Evolutionary conservation across 1,140 invertebrate species (phyloP), one percentile per base, ranked within the genome.

Genomic region (Euglossa dilemma): DNA sequence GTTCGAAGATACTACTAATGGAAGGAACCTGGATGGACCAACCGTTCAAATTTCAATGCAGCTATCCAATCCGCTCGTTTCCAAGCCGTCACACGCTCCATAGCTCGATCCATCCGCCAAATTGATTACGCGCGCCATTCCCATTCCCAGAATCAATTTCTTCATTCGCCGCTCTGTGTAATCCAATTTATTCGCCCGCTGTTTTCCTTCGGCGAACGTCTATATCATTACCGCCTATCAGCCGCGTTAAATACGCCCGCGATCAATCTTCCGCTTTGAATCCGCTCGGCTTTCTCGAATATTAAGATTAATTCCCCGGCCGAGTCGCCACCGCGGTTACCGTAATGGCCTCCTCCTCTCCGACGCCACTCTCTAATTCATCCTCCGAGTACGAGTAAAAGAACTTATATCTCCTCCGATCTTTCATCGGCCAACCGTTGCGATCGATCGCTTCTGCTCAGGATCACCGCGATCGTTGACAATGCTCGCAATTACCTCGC

Each of bases 281-380:
- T 45, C 25, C 20, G 45, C n/a, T 70, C 11, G 25, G 11, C 36
- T 77, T 77, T 45, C 50, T 43, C 61, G 25, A 56, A 67, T 76
- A 76, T 64, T 76, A 64, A 64, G 73, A 76, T 76, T 77, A 77
- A 77, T 56, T 77, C 56, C 36, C 14, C 47, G 11, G 4, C 16
- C 16, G 25, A n/a, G 61, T 36, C 4, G 2, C 12, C 2, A 14
- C n/a, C 28, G 12, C 23, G 14, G 45, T 4, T n/a, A 16, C 47
- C n/a, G 61, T 76, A 76, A 76, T 61, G n/a, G 14, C 47, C 25
- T 18, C 3, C 16, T 9, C 36, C 25, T 12, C n/a, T 11, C 20
- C 28, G 2, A 75, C 45, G 25, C 20, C 36, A n/a, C 47, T 52
- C n/a, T 72, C 18, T 74, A 74, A 25, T 74, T 61, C 43, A 12